These are phyloP conservation scores for Axea sp. DNA, from an alignment of 2,888 invertebrate genomes.

Conservation along the genomic window DNA sequence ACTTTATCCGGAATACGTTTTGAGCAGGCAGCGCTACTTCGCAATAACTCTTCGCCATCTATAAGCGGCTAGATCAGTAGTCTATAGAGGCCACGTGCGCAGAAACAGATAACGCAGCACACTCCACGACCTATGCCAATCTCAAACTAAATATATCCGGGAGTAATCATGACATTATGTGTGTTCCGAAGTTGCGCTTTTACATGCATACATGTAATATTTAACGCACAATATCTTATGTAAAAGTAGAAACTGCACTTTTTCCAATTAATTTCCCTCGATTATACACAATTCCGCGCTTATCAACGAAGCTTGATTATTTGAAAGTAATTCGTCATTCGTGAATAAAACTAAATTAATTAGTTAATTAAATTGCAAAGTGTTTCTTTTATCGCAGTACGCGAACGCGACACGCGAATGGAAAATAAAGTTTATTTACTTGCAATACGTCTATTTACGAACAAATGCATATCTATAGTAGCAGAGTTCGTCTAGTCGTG, in stretches of 20 bases:
- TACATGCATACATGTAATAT: conserved; percentile 6
- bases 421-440: conserved; percentile 1
- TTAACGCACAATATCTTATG: not conserved
- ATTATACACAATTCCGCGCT: too few relatives aligned
- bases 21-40: conserved; percentile 45
- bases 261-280: too few relatives aligned
- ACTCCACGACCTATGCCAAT: conserved; percentile 77
- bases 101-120: conserved; percentile 71
- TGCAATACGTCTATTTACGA: not conserved
- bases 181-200: conserved; percentile 15
- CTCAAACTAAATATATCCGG: conserved; percentile 75
- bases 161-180: conserved; percentile 69
- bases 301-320: too few relatives aligned
- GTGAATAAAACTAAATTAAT: too few relatives aligned
- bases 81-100: conserved; percentile 72
- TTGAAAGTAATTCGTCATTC: too few relatives aligned
- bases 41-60: conserved; percentile 65
- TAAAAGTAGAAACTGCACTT: too few relatives aligned
- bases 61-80: conserved; percentile 70
- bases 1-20: conserved; percentile 55
- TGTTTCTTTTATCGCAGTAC: too few relatives aligned
- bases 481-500: conserved; percentile 44
- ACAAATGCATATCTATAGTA: conserved; percentile 18
- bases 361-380: too few relatives aligned
- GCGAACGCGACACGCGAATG: not conserved